Evolutionary conservation across 2,888 invertebrate genomes (phyloP), one percentile per base, ranked within the genome.

Genomic region (Andrena flavipes): DNA sequence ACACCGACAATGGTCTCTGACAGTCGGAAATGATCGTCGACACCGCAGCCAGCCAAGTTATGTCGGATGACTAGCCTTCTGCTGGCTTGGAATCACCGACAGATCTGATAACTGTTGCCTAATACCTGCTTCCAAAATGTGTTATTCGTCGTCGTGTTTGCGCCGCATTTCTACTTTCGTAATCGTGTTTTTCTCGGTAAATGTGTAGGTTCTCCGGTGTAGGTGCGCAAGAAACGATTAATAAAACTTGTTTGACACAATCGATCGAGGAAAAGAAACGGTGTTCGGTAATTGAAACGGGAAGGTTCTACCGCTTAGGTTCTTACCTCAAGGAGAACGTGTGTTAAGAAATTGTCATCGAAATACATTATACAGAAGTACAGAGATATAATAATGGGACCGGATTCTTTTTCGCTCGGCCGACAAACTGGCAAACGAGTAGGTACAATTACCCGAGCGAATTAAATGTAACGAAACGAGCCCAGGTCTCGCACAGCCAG

Each of bases 21-120:
- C 70, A 51, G 51, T n/a, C 23, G 26, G 5, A 60, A 64, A 63
- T n/a, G 49, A 59, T 63, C 75, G 60, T 33, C 62, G 71, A 71
- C 69, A 63, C 64, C 10, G 63, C 56, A 56, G 35, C 30, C 30
- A 71, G 51, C 60, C 49, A 23, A 73, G 68, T 82, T 85, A 79
- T 59, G 26, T 76, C 64, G 63, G 69, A 76, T 80, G 56, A 35
- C 16, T n/a, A 23, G 23, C 56, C 56, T 56, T 56, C 56, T 13
- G 8, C 23, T 26, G 23, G 10, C 56, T 1, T 10, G 20, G 13
- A 26, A 2, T 56, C 23, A 26, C 56, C 23, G 10, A 13, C 20
- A 13, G 56, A 3, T 56, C 56, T 23, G 23, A 56, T 10, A 26
- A 56, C 10, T 26, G 23, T 26, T 26, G 23, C 10, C 56, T 56